These are phyloP conservation scores for Ia io DNA, from an alignment of 2,113 vertebrate species.

Conservation along the genomic window DNA sequence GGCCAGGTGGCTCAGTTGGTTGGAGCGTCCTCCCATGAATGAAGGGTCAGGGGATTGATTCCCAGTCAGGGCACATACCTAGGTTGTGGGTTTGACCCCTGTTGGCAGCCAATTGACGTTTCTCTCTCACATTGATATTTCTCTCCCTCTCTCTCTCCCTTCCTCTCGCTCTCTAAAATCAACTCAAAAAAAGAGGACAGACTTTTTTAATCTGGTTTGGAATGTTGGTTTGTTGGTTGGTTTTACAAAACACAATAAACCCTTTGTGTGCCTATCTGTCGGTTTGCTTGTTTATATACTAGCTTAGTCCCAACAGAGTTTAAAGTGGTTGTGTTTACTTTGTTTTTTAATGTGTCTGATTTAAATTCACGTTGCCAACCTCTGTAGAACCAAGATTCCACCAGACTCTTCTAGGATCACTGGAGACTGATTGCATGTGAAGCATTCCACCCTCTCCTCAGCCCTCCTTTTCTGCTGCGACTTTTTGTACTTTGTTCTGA, in stretches of 20 bases:
- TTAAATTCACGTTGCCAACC: neutral
- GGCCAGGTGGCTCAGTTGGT: no score
- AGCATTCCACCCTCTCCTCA: neutral
- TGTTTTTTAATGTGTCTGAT: neutral
- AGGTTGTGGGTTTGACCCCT: no score
- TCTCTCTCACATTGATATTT: no score
- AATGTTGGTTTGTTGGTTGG: neutral
- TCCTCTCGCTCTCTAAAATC: no score
- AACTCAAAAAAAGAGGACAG: no score
- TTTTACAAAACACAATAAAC: neutral
- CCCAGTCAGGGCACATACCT: no score
- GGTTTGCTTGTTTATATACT: neutral
- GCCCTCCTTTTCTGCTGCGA: neutral
- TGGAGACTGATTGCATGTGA: neutral
- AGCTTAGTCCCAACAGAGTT: neutral
- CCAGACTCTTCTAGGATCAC: neutral
- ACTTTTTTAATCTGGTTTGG: neutral
- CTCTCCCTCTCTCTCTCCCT: no score
- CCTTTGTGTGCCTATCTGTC: neutral
- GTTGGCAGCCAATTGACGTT: no score
- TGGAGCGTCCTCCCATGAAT: no score
- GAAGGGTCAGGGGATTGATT: no score
- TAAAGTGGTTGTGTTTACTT: neutral
- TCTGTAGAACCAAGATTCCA: neutral
- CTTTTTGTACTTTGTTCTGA: neutral